Percentiles rank a stretch among this genome's conserved stretches.
These are phyloP conservation scores for Lophotriccus pileatus DNA, from an alignment of 2,797 vertebrate species.

Conservation along the genomic window DNA sequence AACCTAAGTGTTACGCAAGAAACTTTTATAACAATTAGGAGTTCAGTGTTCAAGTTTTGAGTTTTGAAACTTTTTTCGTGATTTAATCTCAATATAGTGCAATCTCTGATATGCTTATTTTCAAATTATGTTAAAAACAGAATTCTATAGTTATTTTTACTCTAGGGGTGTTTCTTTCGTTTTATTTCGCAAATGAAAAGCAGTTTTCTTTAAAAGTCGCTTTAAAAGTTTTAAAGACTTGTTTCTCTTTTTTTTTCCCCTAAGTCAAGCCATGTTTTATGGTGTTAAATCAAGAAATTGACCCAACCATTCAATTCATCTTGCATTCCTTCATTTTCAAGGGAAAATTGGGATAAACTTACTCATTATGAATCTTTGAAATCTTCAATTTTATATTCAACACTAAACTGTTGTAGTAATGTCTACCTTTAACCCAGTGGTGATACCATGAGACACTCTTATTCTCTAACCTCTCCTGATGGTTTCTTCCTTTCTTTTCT, in stretches of 20 bases:
- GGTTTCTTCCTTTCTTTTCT: not conserved
- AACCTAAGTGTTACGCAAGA: not conserved
- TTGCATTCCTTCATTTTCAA: not conserved
- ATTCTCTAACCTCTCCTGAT: not conserved
- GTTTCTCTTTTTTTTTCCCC: not conserved
- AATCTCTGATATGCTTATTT: not conserved
- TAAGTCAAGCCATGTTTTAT: not conserved
- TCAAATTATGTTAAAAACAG: not conserved
- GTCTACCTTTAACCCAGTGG: not conserved
- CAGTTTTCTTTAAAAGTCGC: not conserved
- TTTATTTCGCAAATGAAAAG: not conserved
- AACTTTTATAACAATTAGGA: not conserved
- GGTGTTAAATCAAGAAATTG: not conserved
- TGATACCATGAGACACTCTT: not conserved
- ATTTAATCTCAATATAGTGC: not conserved
- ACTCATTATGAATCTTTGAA: not conserved
- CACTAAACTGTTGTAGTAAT: not conserved
- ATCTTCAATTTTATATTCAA: not conserved
- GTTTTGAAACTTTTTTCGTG: not conserved
- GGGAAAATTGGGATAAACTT: not conserved
- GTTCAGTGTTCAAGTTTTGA: not conserved
- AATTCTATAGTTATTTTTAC: not conserved
- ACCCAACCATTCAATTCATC: not conserved
- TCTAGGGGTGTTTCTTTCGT: not conserved
- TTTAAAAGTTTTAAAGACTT: not conserved